Percentiles rank a stretch among this genome's conserved stretches.
Evolutionary conservation across 2,888 invertebrate species (phyloP).

Genomic region (Lochmaea capreae): DNA sequence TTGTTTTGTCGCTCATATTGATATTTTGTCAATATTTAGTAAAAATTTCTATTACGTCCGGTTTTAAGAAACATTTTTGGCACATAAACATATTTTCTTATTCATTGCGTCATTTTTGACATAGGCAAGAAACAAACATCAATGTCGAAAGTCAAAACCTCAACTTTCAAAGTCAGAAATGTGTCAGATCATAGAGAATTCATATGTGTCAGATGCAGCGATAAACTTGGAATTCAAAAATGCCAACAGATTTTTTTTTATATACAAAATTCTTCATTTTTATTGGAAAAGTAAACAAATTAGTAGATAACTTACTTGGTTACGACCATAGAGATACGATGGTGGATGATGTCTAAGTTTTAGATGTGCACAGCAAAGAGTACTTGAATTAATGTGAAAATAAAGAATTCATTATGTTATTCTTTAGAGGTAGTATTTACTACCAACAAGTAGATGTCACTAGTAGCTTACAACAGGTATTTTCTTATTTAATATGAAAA

Average conservation of each 20-base stretch:
- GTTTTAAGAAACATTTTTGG: conserved; percentile 51
- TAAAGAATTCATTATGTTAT: not conserved
- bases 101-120: conserved; percentile 44
- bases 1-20: conserved; percentile 59
- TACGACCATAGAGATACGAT: too few species aligned
- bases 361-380: not conserved
- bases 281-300: too few species aligned
- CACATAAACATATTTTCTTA: conserved; percentile 52
- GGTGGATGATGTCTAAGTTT: too few species aligned
- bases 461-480: not conserved
- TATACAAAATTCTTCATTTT: not conserved
- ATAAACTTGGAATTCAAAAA: not conserved
- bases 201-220: not conserved
- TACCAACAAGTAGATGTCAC: not conserved
- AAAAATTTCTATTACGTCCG: conserved; percentile 34
- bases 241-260: not conserved
- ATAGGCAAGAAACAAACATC: conserved; percentile 31
- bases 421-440: not conserved
- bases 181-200: too few species aligned
- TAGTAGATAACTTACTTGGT: too few species aligned
- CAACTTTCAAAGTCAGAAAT: too few species aligned
- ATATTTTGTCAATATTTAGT: conserved; percentile 17
- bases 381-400: not conserved
- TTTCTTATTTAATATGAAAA: not conserved
- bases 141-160: not conserved